Base-by-base conservation (phyloP, 1,140 invertebrate genomes). In the Trachymyrmex septentrionalis region DNA sequence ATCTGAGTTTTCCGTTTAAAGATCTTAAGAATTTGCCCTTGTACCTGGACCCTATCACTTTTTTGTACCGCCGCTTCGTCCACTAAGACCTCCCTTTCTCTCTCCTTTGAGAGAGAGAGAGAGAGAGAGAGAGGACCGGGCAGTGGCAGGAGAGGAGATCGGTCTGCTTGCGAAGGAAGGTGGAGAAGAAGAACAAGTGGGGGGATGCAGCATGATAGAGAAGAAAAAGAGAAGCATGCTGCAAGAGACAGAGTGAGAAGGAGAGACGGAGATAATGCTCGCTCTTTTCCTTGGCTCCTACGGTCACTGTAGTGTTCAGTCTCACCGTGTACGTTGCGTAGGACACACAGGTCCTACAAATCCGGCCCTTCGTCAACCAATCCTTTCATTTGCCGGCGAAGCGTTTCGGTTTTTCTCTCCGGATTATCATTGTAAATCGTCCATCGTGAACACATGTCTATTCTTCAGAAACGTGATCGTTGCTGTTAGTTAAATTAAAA, bases 251-350 rank as follows among this genome's bases (percentile, higher is more conserved):
- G 63, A 82, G 53, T 14, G 82, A 81, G 81, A 67, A 72, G 71
- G 76, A 84, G 85, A 89, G 50, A 73, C 38, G 55, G 44, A 69
- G 87, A 88, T 91, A 76, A 87, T 84, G 72, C 80, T 80, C 73
- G 63, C 75, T 86, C 90, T 88, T 82, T 88, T 78, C 78, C 87
- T 91, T 78, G 81, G 85, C 84, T 88, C 81, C 85, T 86, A 82
- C 88, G 89, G 91, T 90, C 91, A 87, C 85, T 90, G 90, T 90
- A 84, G 89, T 89, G n/a, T 91, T 89, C 91, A 92, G 91, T 92
- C 90, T 92, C 78, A 86, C 73, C 86, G 88, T 88, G 88, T 88
- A 85, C 91, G 90, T 92, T 91, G 89, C 73, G 64, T 86, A 57
- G 86, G 64, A 81, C 78, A 81, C 78, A 61, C 87, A 85, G 86